A percentile compares a stretch with the other conserved stretches of the same genome.
These are phyloP conservation scores for Pissodes strobi DNA, from an alignment of 1,140 invertebrate genomes.

Conservation along the genomic window DNA sequence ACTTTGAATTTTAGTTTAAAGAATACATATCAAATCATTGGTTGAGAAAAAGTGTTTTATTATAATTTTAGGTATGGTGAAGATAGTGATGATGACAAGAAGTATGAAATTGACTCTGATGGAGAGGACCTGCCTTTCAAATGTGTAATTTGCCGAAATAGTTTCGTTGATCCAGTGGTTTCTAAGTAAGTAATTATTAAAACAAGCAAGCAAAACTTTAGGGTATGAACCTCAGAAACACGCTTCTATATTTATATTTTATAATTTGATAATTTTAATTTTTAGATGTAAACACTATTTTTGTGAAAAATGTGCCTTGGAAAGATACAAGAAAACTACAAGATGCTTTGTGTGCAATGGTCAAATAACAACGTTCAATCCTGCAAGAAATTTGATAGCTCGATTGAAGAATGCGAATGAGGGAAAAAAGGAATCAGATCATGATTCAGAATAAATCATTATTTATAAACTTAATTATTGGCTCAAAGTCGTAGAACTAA, in stretches of 20 bases:
- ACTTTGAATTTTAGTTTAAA: too few species aligned
- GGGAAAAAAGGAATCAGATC: conserved; percentile 27
- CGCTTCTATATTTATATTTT: conserved; percentile 62
- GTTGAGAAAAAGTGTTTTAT: too few species aligned
- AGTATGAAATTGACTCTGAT: conserved; percentile 90
- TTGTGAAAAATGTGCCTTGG: conserved; percentile 93
- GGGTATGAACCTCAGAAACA: too few species aligned
- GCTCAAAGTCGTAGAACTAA: too few species aligned
- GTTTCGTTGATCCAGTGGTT: conserved; percentile 87
- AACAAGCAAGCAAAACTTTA: conserved; percentile 54
- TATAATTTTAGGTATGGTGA: conserved; percentile 54
- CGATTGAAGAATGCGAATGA: conserved; percentile 60
- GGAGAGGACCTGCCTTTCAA: conserved; percentile 92
- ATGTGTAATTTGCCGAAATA: conserved; percentile 91
- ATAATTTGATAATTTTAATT: conserved; percentile 43
- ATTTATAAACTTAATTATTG: too few species aligned
- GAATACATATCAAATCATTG: too few species aligned
- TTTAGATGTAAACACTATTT: conserved; percentile 96
- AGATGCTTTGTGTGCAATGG: conserved; percentile 90
- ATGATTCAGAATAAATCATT: conserved; percentile 32
- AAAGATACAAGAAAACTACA: conserved; percentile 86
- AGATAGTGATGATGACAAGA: conserved; percentile 68
- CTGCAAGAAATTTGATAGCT: conserved; percentile 85
- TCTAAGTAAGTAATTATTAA: conserved; percentile 76
- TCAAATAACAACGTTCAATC: conserved; percentile 94